Evolutionary conservation across 2,888 invertebrate species (phyloP), one percentile per base, ranked within the genome.

Genomic region (Cylloceria caligata): DNA sequence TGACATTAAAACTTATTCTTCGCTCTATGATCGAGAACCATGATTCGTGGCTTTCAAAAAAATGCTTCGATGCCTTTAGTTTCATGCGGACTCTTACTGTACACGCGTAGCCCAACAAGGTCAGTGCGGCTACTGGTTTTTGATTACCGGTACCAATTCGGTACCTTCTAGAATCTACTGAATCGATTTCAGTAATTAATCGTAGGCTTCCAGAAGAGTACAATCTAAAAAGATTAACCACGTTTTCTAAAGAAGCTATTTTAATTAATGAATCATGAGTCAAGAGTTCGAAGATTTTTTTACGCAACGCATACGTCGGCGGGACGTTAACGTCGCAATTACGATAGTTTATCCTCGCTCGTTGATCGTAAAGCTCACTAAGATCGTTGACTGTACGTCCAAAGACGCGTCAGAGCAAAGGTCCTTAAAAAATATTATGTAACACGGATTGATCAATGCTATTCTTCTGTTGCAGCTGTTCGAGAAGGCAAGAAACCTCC

Each of bases 401-500:
- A 19, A 2, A 27, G 2, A 34, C 7, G 36, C 16, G n/a, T 34
- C 7, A 7, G 16, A 60, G 6, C 7, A 57, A 16, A n/a, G 4
- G 13, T 34, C 7, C n/a, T 57, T 11, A 19, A 9, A 16, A 19
- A 36, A 57, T n/a, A 36, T 36, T 36, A 11, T 34, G 5, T n/a
- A 24, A 21, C 71, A 21, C 42, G 13, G 11, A 6, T 34, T 45
- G 1, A 57, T 24, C 13, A 27, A 65, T 62, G 80, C 21, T 3
- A 42, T 65, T 27, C 45, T 45, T 67, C 36, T 85, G 75, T 86
- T 83, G 4, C 93, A 97, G 98, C 93, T 98, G 0, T 98, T 97
- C 92, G 96, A 97, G 84, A 93, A 94, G 87, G 93, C 98, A 0
- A 96, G 96, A 84, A 92, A 94, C 45, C 89, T 94, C 85, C 94